Evolutionary conservation across 1,140 invertebrate genomes (phyloP), one percentile per base, ranked within the genome.

Genomic region (Drosophila arizonae): DNA sequence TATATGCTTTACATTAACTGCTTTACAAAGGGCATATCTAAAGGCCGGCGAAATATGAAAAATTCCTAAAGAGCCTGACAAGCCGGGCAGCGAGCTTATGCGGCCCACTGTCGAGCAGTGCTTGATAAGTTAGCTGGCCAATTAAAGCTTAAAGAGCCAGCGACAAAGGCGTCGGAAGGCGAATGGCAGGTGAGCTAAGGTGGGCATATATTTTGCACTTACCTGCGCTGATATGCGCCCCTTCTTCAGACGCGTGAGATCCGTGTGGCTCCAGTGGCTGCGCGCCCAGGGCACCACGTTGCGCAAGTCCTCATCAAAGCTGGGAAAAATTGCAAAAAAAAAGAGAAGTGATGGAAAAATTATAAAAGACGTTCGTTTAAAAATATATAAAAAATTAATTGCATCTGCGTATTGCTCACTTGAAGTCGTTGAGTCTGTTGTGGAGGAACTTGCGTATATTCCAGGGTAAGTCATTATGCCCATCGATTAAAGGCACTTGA

Each of bases 391-490:
- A 70, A 75, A 56, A 70, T 72, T 81, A 87, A 81, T 87, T 72
- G 72, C 66, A 78, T 71, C 74, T 70, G 62, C 45, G 48, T 58
- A 46, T 71, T 48, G 41, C 88, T 91, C 82, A 96, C 92, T 96
- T 95, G 86, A 97, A 96, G 81, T 95, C 94, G 81, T 95, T 95
- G 57, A 97, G 94, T 91, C 96, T 95, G 92, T 98, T 98, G 91
- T 97, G 95, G 76, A 97, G 93, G 90, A 96, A 96, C 90, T 96
- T 96, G 76, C 96, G 93, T 90, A 97, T 96, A 92, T 97, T 97
- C 95, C 96, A 97, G 0, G 97, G 96, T 68, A 98, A 92, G 89
- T 98, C 97, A 92, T 98, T 98, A 93, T 98, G 97, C 70, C 97
- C 97, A 92, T 95, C 93, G 84, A 95, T 93, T 65, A 95, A 93